These are phyloP conservation scores for Pheosia tremula DNA, from an alignment of 2,888 invertebrate genomes.

Conservation along the genomic window DNA sequence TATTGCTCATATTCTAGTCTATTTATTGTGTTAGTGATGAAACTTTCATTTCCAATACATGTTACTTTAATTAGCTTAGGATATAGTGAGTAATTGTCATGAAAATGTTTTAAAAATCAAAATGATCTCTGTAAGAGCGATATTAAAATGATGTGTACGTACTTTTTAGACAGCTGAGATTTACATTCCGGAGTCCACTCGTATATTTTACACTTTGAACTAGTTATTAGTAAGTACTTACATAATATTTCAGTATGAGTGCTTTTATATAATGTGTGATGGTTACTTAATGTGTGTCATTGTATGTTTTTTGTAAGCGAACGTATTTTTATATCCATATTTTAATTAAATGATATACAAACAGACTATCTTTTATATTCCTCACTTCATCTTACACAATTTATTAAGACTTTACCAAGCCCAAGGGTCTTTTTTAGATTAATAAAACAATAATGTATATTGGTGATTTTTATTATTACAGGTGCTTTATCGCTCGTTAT, in stretches of 20 bases:
- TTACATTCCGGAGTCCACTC: slow-evolving; percentile 61
- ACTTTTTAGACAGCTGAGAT: slow-evolving; percentile 51
- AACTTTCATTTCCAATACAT: slow-evolving; percentile 30
- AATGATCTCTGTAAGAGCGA: slow-evolving; percentile 60
- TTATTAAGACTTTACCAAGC: neutral
- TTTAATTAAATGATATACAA: slow-evolving; percentile 51
- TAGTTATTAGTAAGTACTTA: slow-evolving; percentile 6
- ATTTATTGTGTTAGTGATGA: slow-evolving; percentile 55
- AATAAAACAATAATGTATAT: neutral
- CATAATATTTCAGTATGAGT: slow-evolving; percentile 11
- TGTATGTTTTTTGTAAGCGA: slow-evolving; percentile 45
- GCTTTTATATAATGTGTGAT: slow-evolving; percentile 52
- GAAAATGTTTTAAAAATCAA: slow-evolving; percentile 26
- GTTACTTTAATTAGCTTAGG: slow-evolving; percentile 32
- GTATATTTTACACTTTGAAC: slow-evolving; percentile 27
- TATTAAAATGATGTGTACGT: slow-evolving; percentile 26
- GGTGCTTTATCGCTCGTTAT: slow-evolving; percentile 77
- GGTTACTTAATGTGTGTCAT: slow-evolving; percentile 50
- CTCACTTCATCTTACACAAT: neutral
- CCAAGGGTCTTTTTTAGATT: neutral
- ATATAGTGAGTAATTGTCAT: slow-evolving; percentile 32
- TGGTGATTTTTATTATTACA: slow-evolving; percentile 50
- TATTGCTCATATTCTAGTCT: slow-evolving; percentile 84
- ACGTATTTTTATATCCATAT: slow-evolving; percentile 66
- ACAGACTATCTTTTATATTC: slow-evolving; percentile 16